Evolutionary conservation across 2,888 invertebrate genomes (phyloP).

Genomic region (Cheilosia grossa): DNA sequence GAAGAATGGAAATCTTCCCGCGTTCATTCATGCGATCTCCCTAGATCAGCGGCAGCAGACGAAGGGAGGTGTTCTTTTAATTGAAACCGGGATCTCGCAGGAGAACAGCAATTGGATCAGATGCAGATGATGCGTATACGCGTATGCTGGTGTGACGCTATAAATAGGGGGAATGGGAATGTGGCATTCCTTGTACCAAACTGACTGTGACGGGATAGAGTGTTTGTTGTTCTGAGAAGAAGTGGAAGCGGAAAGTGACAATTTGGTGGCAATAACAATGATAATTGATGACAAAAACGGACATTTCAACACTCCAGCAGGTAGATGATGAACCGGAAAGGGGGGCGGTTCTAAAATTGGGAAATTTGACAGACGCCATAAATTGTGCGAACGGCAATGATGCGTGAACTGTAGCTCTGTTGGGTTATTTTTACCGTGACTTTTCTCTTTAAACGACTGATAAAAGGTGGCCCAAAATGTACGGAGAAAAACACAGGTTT

Average conservation of each 20-base stretch:
- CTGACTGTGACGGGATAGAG: background rate
- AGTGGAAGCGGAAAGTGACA: slow-evolving; percentile 49
- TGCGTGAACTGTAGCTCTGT: too few species aligned
- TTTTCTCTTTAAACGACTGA: too few species aligned
- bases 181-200: slow-evolving; percentile 19
- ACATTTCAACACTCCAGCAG: slow-evolving; percentile 1
- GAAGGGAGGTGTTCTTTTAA: slow-evolving; percentile 34
- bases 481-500: too few species aligned
- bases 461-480: too few species aligned
- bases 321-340: background rate
- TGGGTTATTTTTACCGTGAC: too few species aligned
- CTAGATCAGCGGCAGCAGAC: slow-evolving; percentile 37
- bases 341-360: background rate
- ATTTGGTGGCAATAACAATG: slow-evolving; percentile 48
- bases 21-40: slow-evolving; percentile 60
- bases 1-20: slow-evolving; percentile 44
- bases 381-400: too few species aligned
- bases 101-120: slow-evolving; percentile 54
- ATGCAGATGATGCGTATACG: slow-evolving; percentile 56
- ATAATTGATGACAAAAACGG: background rate
- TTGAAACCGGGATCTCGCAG: slow-evolving; percentile 63
- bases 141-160: slow-evolving; percentile 11
- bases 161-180: slow-evolving; percentile 48
- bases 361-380: background rate
- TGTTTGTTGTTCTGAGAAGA: background rate